Conservation (phyloP, 2,888 invertebrate genomes). For the Tryphoninae sp. region DNA sequence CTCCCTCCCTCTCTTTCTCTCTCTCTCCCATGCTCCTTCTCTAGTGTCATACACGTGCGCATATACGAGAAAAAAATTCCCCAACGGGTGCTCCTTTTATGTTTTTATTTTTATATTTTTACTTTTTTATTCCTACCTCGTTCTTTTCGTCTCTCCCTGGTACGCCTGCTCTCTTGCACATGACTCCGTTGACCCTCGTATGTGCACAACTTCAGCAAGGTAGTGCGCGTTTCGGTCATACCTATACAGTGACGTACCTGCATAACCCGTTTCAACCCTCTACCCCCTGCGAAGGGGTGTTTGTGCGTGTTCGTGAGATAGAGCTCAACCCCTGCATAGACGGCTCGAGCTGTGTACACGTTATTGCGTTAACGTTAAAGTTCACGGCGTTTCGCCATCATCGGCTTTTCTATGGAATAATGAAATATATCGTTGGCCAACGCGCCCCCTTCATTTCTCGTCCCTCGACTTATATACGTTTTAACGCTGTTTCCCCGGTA, state of each 20-base stretch:
- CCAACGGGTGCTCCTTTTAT: slow-evolving; percentile 26
- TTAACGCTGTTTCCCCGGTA: not conserved
- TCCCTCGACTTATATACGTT: slow-evolving; percentile 46
- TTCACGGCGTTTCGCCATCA: slow-evolving; percentile 61
- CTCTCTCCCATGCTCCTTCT: slow-evolving; percentile 16
- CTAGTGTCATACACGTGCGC: slow-evolving; percentile 60
- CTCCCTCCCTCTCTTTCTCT: not conserved
- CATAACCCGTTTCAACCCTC: slow-evolving; percentile 6
- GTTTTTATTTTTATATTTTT: slow-evolving; percentile 19
- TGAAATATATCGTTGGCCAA: slow-evolving; percentile 66
- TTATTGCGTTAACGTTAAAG: slow-evolving; percentile 65
- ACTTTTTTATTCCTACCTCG: slow-evolving; percentile 39
- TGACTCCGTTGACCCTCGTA: not conserved
- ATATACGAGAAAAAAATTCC: slow-evolving; percentile 40
- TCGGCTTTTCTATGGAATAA: slow-evolving; percentile 66
- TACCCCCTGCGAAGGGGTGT: not conserved
- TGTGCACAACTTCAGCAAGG: not conserved
- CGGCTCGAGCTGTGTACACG: slow-evolving; percentile 46
- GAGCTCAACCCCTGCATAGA: slow-evolving; percentile 1
- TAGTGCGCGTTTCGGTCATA: slow-evolving; percentile 15
- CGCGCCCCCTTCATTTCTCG: slow-evolving; percentile 22
- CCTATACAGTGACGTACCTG: slow-evolving; percentile 17
- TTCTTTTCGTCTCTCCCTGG: slow-evolving; percentile 36
- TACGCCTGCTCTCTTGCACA: slow-evolving; percentile 8
- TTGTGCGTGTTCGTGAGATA: no score